A percentile compares a stretch with the other conserved stretches of the same genome.
phyloP scores from a whole-genome alignment of 2,888 invertebrate genomes.

The Neoitamus cyanurus region DNA sequence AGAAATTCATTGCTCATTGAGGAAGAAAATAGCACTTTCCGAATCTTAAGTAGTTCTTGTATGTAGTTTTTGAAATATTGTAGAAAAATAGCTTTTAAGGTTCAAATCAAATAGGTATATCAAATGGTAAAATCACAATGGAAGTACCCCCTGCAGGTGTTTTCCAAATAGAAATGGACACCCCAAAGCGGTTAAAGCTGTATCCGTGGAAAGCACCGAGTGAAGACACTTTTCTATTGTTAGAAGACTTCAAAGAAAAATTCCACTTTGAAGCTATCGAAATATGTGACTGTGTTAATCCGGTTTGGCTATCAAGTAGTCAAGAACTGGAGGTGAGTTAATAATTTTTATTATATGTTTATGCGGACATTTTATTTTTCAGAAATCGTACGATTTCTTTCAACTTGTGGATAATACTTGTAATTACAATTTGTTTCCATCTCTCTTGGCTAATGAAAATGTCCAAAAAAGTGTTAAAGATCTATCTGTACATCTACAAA shows the following conservation, averaged over 20 bases:
- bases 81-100: neutral
- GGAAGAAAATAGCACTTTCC: conserved; percentile 61
- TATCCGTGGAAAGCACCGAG: conserved; percentile 57
- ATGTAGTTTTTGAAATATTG: conserved; percentile 51
- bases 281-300: conserved; percentile 51
- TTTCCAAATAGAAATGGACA: conserved; percentile 63
- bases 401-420: conserved; percentile 48
- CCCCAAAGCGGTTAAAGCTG: conserved; percentile 62
- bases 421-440: conserved; percentile 60
- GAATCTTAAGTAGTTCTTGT: conserved; percentile 70
- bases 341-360: conserved; percentile 57
- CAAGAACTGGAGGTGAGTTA: neutral
- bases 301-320: conserved; percentile 52
- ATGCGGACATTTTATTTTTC: conserved; percentile 53
- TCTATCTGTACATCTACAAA: conserved; percentile 69
- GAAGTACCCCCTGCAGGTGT: conserved; percentile 76
- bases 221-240: conserved; percentile 26
- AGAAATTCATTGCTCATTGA: conserved; percentile 83
- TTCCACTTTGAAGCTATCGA: conserved; percentile 46
- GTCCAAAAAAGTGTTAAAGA: conserved; percentile 66
- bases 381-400: conserved; percentile 56
- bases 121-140: conserved; percentile 64
- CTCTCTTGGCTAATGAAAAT: conserved; percentile 63
- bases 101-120: neutral
- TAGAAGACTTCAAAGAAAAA: conserved; percentile 44